These are phyloP conservation scores for Drosophila emarginata DNA, from an alignment of 2,888 invertebrate genomes.

Conservation along the genomic window DNA sequence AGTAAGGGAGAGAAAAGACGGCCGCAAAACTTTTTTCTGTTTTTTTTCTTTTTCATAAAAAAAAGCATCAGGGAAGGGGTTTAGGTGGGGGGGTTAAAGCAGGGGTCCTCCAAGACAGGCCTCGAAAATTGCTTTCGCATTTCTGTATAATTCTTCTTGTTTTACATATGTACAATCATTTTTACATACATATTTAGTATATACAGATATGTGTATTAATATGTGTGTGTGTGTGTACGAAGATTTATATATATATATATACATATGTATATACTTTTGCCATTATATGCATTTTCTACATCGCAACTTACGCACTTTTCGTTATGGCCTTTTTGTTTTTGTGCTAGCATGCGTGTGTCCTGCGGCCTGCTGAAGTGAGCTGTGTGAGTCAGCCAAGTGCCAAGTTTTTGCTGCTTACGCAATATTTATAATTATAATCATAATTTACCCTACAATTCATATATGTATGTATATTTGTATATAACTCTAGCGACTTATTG, in stretches of 20 bases:
- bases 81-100: constrained; percentile 29
- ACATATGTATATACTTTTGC: constrained; percentile 21
- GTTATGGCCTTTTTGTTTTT: constrained; percentile 54
- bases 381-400: constrained; percentile 30
- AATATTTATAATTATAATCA: constrained; percentile 61
- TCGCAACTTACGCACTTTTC: constrained; percentile 66
- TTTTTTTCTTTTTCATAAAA: constrained; percentile 24
- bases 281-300: constrained; percentile 56
- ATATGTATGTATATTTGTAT: constrained; percentile 22
- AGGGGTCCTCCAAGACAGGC: constrained; percentile 63
- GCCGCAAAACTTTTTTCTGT: constrained; percentile 64
- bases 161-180: constrained; percentile 6
- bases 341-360: constrained; percentile 51
- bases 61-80: not conserved
- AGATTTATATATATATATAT: too few relatives aligned
- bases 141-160: constrained; percentile 53
- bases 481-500: constrained; percentile 42
- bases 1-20: constrained; percentile 18
- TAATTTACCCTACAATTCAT: constrained; percentile 33
- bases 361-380: constrained; percentile 40
- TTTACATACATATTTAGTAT: constrained; percentile 15
- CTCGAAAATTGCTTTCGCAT: constrained; percentile 63
- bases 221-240: not conserved
- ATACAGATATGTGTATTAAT: constrained; percentile 2
- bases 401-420: constrained; percentile 45